Conservation (phyloP, 1,140 invertebrate species). For the Hermetia illucens region DNA sequence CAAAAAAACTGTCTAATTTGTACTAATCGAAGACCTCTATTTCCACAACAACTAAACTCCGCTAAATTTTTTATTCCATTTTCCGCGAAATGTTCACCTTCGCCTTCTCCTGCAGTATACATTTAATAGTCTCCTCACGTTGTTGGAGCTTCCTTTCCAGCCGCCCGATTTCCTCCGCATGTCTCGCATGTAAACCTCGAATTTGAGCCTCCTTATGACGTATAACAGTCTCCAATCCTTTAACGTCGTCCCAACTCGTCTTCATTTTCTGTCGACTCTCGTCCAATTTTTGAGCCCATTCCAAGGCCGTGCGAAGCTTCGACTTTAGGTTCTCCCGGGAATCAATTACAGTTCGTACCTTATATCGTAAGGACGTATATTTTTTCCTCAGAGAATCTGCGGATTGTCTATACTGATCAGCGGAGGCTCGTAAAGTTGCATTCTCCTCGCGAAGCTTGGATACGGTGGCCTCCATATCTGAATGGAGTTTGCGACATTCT, state of each 20-base stretch:
- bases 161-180: constrained; percentile 23
- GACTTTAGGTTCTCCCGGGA: constrained; percentile 22
- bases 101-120: constrained; percentile 2
- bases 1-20: too few relatives aligned
- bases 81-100: too few relatives aligned
- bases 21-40: too few relatives aligned
- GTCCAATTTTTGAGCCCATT: constrained; percentile 27
- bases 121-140: constrained; percentile 24
- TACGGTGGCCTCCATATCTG: background rate
- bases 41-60: background rate
- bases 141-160: constrained; percentile 21
- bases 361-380: constrained; percentile 10
- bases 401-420: background rate
- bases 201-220: constrained; percentile 28
- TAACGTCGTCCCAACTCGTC: constrained; percentile 24
- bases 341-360: constrained; percentile 19
- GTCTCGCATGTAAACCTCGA: constrained; percentile 20
- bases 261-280: constrained; percentile 18
- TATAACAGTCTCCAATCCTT: constrained; percentile 21
- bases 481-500: too few relatives aligned
- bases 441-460: constrained; percentile 1
- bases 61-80: constrained; percentile 1
- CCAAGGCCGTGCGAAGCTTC: constrained; percentile 20
- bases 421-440: background rate
- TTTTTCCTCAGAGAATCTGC: constrained; percentile 4